These are phyloP conservation scores for Synodontis membranacea DNA, from an alignment of 2,113 vertebrate genomes.

Conservation along the genomic window DNA sequence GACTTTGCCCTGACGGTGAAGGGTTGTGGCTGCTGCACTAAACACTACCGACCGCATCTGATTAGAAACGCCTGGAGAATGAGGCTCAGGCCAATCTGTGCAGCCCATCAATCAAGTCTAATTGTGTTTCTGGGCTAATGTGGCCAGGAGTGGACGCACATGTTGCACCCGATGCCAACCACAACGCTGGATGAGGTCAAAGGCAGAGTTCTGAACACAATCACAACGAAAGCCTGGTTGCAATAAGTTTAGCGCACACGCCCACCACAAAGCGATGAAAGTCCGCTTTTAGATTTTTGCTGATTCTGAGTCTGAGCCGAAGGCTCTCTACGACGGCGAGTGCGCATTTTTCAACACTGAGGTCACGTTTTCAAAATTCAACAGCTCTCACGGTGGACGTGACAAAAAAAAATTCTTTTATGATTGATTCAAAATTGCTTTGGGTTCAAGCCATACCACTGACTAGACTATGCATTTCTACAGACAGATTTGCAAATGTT, in stretches of 20 bases:
- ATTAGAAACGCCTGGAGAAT: slow-evolving; percentile 35
- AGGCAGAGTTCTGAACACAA: slow-evolving; percentile 29
- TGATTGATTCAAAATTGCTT: not conserved
- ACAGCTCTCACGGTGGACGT: not conserved
- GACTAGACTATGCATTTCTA: not conserved
- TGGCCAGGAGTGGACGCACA: slow-evolving; percentile 31
- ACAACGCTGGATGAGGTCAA: slow-evolving; percentile 34
- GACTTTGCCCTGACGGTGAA: not conserved
- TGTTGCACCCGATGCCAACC: slow-evolving; percentile 26
- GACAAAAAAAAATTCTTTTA: not conserved
- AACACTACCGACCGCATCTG: slow-evolving; percentile 33
- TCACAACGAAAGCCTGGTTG: slow-evolving; percentile 40
- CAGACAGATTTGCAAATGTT: not conserved
- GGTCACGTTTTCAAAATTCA: not conserved
- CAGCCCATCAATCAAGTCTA: slow-evolving; percentile 47
- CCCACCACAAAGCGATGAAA: slow-evolving; percentile 49
- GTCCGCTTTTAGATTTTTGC: slow-evolving; percentile 21
- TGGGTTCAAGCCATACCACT: not conserved
- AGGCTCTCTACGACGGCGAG: not conserved
- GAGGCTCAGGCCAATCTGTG: slow-evolving; percentile 35
- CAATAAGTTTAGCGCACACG: slow-evolving; percentile 36
- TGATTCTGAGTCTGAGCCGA: slow-evolving; percentile 17
- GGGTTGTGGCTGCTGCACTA: slow-evolving; percentile 26
- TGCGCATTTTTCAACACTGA: not conserved
- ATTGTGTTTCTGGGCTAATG: slow-evolving; percentile 37